These are phyloP conservation scores for Globia sparganii DNA, from an alignment of 2,888 invertebrate genomes.

Conservation along the genomic window DNA sequence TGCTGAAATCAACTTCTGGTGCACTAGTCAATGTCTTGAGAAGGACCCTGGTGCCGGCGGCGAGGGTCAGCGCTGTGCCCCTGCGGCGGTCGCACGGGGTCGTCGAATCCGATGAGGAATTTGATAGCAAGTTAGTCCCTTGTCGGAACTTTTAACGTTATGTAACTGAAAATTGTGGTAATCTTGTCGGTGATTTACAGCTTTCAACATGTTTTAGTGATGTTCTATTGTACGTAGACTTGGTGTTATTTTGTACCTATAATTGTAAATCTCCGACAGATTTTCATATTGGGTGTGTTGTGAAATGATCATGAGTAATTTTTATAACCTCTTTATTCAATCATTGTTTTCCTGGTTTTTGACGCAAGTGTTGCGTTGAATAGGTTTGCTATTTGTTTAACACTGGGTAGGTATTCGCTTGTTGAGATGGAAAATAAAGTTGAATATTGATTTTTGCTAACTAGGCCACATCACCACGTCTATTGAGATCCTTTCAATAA, in stretches of 20 bases:
- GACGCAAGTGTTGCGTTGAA: constrained; percentile 7
- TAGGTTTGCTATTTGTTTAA: neutral
- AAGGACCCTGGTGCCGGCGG: constrained; percentile 81
- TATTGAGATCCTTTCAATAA: neutral
- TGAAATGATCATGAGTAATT: constrained; percentile 21
- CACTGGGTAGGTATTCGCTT: neutral
- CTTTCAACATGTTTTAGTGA: constrained; percentile 24
- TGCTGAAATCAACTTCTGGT: constrained; percentile 87
- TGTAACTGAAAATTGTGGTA: constrained; percentile 83
- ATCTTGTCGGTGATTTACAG: constrained; percentile 57
- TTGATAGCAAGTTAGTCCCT: constrained; percentile 92
- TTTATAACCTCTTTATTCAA: constrained; percentile 29
- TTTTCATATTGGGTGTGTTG: constrained; percentile 20
- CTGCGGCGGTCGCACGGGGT: constrained; percentile 84
- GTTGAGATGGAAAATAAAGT: neutral
- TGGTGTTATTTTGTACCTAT: neutral
- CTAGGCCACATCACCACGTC: constrained; percentile 37
- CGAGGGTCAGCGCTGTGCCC: constrained; percentile 80
- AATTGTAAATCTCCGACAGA: neutral
- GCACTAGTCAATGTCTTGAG: constrained; percentile 83
- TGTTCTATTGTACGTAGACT: constrained; percentile 6
- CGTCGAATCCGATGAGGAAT: constrained; percentile 95
- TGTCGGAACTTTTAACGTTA: constrained; percentile 83
- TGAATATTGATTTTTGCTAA: constrained; percentile 42
- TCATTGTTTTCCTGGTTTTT: constrained; percentile 45